A percentile compares a stretch with the other conserved stretches of the same genome.
Conservation (phyloP, 2,797 vertebrate genomes). For the Otolemur crassicaudatus region DNA sequence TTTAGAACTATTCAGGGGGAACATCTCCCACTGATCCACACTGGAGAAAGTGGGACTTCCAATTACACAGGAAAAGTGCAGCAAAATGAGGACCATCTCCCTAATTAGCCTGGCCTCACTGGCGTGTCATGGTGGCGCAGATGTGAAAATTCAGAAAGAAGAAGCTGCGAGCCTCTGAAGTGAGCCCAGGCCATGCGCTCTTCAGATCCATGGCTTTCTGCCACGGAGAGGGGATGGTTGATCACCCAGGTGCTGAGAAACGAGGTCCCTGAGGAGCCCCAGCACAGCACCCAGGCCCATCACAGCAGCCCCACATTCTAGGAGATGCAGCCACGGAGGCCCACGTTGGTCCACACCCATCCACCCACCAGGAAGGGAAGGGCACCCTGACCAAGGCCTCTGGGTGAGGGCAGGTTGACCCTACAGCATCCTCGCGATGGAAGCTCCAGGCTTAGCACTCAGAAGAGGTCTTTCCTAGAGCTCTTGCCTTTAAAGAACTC, state of each 20-base stretch:
- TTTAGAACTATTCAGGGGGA: slow-evolving; percentile 76
- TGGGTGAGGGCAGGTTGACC: not conserved
- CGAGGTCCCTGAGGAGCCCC: slow-evolving; percentile 37
- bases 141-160: slow-evolving; percentile 45
- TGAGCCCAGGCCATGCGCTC: slow-evolving; percentile 36
- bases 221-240: slow-evolving; percentile 4
- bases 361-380: not conserved
- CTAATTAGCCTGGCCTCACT: slow-evolving; percentile 81
- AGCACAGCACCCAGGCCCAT: not conserved
- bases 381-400: not conserved
- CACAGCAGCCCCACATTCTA: not conserved
- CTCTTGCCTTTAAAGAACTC: not conserved
- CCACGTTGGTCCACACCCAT: not conserved
- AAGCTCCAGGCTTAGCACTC: not conserved
- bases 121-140: slow-evolving; percentile 19
- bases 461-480: not conserved
- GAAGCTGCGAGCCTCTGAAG: not conserved
- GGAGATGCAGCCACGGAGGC: not conserved
- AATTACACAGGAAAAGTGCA: slow-evolving; percentile 81
- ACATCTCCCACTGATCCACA: slow-evolving; percentile 1
- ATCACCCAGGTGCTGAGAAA: slow-evolving; percentile 75
- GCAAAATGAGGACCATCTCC: slow-evolving; percentile 78
- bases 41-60: slow-evolving; percentile 76
- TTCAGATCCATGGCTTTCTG: slow-evolving; percentile 61
- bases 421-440: fast-evolving